Base-by-base conservation (phyloP, 2,888 invertebrate species). In the Malthinus flaveolus region DNA sequence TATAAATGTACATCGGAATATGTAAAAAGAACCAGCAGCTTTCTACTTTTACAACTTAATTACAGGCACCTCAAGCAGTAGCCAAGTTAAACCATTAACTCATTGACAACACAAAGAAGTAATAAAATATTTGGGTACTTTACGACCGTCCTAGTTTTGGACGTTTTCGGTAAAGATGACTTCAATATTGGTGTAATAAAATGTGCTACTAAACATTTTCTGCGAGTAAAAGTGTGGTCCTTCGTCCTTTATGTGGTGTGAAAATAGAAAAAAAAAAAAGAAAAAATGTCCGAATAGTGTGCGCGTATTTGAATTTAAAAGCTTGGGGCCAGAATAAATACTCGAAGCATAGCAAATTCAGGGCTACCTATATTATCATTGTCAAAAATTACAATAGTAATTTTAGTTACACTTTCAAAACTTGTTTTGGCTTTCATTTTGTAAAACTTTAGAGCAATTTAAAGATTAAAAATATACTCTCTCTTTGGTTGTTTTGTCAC, bases 281-380 rank as follows among this genome's bases (percentile, higher is more conserved):
- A 23, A 23, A 23, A 23, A 23, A 23, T 5, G 2, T 23, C 2
- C 23, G 5, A 23, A 23, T 23, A 23, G 23, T 23, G 23, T 23
- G 23, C 23, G 23, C 5, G 23, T 5, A 23, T 23, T 23, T 23
- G 23, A 23, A 23, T 23, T 23, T 2, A 23, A 23, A 23, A 23
- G 5, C 5, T 64, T 11, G 34, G 60, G 32, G 48, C 60, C 61
- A n/a, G n/a, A n/a, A n/a, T 62, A 66, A 69, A 69, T 69, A 71
- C 71, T 69, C 66, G 64, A 67, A 54, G 63, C 68, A 64, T 69
- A 71, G 70, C 71, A 66, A 73, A 71, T 73, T 67, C 70, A 66
- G 67, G 71, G 71, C 69, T 72, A 54, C 59, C 59, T 54, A 59
- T 54, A 54, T 54, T 54, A 36, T 32, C 32, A 11, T 49, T 42